Conservation (phyloP, 2,888 invertebrate species). For the Anarsia innoxiella region DNA sequence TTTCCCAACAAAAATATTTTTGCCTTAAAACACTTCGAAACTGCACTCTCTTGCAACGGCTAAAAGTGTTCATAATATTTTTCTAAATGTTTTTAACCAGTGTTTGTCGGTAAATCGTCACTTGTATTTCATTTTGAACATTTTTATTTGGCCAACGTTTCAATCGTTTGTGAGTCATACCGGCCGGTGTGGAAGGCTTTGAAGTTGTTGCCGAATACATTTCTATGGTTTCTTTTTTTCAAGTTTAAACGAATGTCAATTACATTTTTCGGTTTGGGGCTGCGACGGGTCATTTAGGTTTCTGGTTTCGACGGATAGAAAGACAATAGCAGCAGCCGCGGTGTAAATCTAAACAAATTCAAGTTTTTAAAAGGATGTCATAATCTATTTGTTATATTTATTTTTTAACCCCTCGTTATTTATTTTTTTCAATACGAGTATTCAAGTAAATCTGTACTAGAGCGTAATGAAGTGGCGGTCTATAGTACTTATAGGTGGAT, state of each 20-base stretch:
- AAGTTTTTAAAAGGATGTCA: no score
- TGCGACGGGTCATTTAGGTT: slow-evolving; percentile 28
- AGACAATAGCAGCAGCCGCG: slow-evolving; percentile 33
- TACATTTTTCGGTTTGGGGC: slow-evolving; percentile 33
- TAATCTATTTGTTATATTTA: no score
- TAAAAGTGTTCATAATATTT: neutral
- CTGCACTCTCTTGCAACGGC: slow-evolving; percentile 1
- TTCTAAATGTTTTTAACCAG: neutral
- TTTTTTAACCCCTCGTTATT: no score
- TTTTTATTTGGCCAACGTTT: slow-evolving; percentile 47
- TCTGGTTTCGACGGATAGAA: slow-evolving; percentile 32
- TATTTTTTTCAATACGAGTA: no score
- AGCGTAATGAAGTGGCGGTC: no score
- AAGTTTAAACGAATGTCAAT: slow-evolving; percentile 37
- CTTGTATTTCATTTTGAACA: slow-evolving; percentile 41
- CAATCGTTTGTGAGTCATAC: slow-evolving; percentile 59
- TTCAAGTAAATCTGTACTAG: no score
- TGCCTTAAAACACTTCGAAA: neutral
- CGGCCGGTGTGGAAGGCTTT: slow-evolving; percentile 39
- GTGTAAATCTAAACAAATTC: no score
- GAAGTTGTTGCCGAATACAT: slow-evolving; percentile 37
- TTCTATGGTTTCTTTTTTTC: slow-evolving; percentile 36
- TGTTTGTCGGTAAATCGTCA: slow-evolving; percentile 38
- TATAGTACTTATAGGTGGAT: no score
- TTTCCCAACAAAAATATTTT: slow-evolving; percentile 22